These are phyloP conservation scores for Argyrosomus japonicus DNA, from an alignment of 2,113 vertebrate genomes.

Conservation along the genomic window DNA sequence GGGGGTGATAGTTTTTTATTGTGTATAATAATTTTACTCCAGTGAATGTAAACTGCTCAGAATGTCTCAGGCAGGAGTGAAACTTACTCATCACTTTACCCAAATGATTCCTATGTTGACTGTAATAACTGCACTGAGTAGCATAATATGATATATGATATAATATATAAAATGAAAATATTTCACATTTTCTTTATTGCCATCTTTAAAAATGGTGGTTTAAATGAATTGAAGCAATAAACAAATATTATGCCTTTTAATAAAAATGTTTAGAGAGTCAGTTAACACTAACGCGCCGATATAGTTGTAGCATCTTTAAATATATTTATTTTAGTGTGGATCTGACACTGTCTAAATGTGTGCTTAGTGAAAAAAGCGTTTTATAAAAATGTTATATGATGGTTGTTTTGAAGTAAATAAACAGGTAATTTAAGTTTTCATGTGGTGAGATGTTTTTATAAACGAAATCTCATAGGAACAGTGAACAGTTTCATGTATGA, in stretches of 20 bases:
- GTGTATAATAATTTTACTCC: not conserved
- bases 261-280: conserved; percentile 18
- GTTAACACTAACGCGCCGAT: conserved; percentile 65
- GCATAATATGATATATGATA: not conserved
- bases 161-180: not conserved
- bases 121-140: conserved; percentile 17
- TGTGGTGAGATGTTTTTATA: not conserved
- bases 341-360: conserved; percentile 36
- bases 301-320: conserved; percentile 44
- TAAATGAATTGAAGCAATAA: conserved; percentile 15
- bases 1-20: too few species aligned
- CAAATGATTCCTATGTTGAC: conserved; percentile 16
- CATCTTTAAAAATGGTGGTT: conserved; percentile 1
- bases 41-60: conserved; percentile 5
- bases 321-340: conserved; percentile 67
- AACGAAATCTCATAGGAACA: not conserved
- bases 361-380: not conserved
- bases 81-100: conserved; percentile 33
- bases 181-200: conserved; percentile 5
- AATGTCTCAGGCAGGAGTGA: conserved; percentile 19
- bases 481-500: not conserved
- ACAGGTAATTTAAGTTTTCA: conserved; percentile 23
- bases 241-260: conserved; percentile 27
- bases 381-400: not conserved
- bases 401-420: conserved; percentile 42